Conservation (phyloP, 2,797 vertebrate genomes). For the Scyliorhinus canicula region DNA sequence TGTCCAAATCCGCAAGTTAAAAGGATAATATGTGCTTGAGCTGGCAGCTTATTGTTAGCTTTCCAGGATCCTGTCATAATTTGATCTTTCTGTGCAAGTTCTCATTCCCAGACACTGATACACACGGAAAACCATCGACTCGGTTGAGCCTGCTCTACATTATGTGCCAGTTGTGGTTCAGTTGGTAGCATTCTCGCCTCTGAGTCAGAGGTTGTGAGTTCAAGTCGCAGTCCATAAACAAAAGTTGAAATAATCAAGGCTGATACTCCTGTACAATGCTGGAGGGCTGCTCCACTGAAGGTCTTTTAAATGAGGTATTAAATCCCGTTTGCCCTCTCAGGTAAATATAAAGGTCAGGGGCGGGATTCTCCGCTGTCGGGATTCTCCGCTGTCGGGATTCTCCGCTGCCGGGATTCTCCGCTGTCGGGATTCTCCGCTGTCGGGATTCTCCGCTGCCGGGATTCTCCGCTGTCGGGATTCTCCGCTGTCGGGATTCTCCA, state of each 20-base stretch:
- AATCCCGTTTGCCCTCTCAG: not conserved
- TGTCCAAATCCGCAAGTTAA: not conserved
- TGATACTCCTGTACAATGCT: not conserved
- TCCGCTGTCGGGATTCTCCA: no score
- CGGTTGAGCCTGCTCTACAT: not conserved
- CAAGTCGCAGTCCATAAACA: no score
- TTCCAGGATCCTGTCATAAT: not conserved
- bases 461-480: no score
- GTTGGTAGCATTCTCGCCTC: not conserved
- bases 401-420: no score
- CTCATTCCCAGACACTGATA: constrained; percentile 17
- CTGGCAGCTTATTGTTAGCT: not conserved
- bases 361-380: no score
- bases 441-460: no score
- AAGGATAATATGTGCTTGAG: not conserved
- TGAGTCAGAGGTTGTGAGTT: not conserved
- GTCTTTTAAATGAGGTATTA: not conserved
- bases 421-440: no score
- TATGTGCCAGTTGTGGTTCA: not conserved
- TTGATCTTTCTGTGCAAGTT: not conserved
- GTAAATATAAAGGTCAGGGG: not conserved
- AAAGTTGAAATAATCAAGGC: not conserved
- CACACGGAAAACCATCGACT: not conserved
- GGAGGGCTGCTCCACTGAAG: not conserved
- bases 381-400: no score